These are phyloP conservation scores for Carassius auratus DNA, from an alignment of 2,113 vertebrate species.

Conservation along the genomic window DNA sequence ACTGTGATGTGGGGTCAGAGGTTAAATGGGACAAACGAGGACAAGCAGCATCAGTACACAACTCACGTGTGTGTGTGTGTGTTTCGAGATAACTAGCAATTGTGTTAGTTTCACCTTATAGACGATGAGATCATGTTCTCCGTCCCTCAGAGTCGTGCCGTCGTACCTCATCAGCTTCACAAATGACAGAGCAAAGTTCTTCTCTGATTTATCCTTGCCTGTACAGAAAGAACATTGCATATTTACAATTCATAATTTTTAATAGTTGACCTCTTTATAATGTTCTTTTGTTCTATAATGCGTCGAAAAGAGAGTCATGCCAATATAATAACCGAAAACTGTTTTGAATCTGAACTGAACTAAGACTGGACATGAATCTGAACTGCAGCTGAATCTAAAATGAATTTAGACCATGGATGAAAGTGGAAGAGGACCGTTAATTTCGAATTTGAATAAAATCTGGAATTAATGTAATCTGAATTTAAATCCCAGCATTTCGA, in stretches of 20 bases:
- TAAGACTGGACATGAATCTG: too few species aligned
- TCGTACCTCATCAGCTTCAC: constrained; percentile 97
- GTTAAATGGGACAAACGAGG: constrained; percentile 8
- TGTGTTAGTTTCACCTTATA: constrained; percentile 85
- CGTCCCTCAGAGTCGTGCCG: constrained; percentile 92
- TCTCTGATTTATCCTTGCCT: constrained; percentile 98
- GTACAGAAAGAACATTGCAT: constrained; percentile 34
- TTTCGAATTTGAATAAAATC: too few species aligned
- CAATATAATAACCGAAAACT: too few species aligned
- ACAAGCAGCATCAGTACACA: constrained; percentile 19
- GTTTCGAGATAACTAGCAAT: not conserved
- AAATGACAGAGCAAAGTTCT: constrained; percentile 93
- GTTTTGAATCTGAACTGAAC: too few species aligned
- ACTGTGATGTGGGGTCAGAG: constrained; percentile 40
- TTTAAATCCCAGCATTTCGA: too few species aligned
- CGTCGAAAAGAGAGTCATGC: too few species aligned
- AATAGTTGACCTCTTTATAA: not conserved
- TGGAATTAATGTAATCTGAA: too few species aligned
- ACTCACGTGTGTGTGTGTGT: not conserved
- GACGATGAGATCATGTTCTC: constrained; percentile 94
- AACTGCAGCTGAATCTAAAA: too few species aligned
- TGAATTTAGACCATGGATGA: too few species aligned
- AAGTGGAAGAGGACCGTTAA: too few species aligned
- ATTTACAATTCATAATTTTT: not conserved
- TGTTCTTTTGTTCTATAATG: too few species aligned